Evolutionary conservation across 2,113 vertebrate species (phyloP), one percentile per base, ranked within the genome.

Genomic region (Lasiurus cinereus): DNA sequence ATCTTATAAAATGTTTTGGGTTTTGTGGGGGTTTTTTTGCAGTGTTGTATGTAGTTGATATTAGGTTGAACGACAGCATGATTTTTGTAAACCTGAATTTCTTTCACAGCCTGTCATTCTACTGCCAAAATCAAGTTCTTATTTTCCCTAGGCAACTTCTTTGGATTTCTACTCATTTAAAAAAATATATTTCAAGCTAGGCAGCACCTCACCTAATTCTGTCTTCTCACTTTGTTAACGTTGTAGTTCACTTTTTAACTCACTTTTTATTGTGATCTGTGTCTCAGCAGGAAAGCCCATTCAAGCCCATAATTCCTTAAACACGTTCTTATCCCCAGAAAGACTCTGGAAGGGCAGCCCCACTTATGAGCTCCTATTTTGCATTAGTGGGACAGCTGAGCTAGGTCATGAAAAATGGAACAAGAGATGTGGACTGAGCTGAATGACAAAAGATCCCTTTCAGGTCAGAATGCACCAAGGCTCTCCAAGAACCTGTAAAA

Each of bases 141-240:
- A 29, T 78, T 88, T 74, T 79, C 39, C 70, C 54, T 7, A 79
- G 33, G 11, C 24, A 85, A 21, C 7, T 50, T 82, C 83, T 85
- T 73, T 83, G 46, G 82, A 92, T 86, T 93, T 84, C 72, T 56
- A 29, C 64, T 90, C 8, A 64, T n/a, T 91, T 52, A 76, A 88
- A n/a, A 46, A 29, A 39, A 83, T 33, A 67, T 70, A 69, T 79
- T 93, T 91, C 95, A 89, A 67, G 29, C 29, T 19, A 48, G 27
- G 80, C 36, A 80, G 59, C 22, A 64, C 21, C 21, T 62, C 52
- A 59, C 36, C 56, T 87, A 73, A 48, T 39, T 39, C 29, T 36
- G 6, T 39, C 52, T 33, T 59, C 15, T 29, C 84, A 54, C 36
- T 82, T 39, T 56, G 48, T 59, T 46, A 67, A 74, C 7, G 39